Conservation (phyloP, 1,140 invertebrate species). For the Chrysoperla carnea region DNA sequence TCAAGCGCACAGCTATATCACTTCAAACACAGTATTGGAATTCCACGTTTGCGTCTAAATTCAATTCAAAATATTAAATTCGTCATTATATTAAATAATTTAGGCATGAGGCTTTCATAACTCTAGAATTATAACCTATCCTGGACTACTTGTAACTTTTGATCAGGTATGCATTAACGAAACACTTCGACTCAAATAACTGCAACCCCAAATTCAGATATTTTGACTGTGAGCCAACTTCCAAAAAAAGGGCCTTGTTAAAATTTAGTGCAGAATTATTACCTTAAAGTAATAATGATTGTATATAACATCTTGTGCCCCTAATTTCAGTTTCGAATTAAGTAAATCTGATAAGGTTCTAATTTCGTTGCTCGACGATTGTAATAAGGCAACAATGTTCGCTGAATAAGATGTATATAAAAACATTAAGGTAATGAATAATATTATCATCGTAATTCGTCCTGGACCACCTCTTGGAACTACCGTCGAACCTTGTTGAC, state of each 20-base stretch:
- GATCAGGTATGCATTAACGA: too few species aligned
- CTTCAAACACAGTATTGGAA: too few species aligned
- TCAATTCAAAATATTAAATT: too few species aligned
- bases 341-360: constrained; percentile 30
- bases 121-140: too few species aligned
- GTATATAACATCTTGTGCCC: constrained; percentile 36
- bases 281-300: constrained; percentile 39
- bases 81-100: too few species aligned
- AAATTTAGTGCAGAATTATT: constrained; percentile 3
- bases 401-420: constrained; percentile 37
- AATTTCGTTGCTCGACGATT: constrained; percentile 34
- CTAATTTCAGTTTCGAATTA: constrained; percentile 34
- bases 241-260: neutral
- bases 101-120: too few species aligned
- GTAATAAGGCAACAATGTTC: constrained; percentile 37
- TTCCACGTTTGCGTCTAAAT: too few species aligned
- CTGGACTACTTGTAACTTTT: too few species aligned
- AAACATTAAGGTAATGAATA: constrained; percentile 24
- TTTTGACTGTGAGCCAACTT: too few species aligned
- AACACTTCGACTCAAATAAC: too few species aligned
- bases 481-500: constrained; percentile 30
- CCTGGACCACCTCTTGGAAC: constrained; percentile 29
- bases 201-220: too few species aligned
- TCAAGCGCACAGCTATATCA: too few species aligned
- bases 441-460: constrained; percentile 24